phyloP scores from a whole-genome alignment of 2,797 vertebrate genomes.

The Halcyon smyrnensis region DNA sequence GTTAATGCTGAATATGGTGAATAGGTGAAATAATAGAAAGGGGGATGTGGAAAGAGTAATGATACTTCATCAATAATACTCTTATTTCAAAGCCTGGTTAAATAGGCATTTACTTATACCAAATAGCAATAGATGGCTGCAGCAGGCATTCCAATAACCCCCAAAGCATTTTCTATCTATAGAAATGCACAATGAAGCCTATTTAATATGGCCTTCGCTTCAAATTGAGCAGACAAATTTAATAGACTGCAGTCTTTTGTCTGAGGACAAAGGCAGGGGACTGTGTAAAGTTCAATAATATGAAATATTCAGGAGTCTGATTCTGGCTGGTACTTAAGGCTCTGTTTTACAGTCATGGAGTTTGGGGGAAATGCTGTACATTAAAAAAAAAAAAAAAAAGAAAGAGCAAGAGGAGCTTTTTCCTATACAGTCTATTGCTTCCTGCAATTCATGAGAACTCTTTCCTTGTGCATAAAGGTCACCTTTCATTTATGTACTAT shows the following conservation, averaged over 20 bases:
- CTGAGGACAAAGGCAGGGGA: conserved; percentile 17
- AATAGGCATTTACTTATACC: conserved; percentile 23
- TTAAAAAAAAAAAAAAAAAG: background rate
- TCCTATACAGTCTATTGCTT: conserved; percentile 71
- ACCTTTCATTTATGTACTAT: conserved; percentile 65
- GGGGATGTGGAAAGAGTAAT: background rate
- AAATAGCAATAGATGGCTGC: background rate
- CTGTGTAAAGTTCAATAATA: conserved; percentile 6
- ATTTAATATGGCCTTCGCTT: conserved; percentile 30
- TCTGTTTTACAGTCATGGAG: conserved; percentile 34
- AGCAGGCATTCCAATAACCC: background rate
- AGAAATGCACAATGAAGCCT: conserved; percentile 10
- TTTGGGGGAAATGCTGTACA: conserved; percentile 53
- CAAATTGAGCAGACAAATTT: conserved; percentile 61
- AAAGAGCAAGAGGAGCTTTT: conserved; percentile 62
- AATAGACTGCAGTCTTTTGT: conserved; percentile 52
- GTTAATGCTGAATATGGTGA: background rate
- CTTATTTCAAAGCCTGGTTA: background rate
- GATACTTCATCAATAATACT: background rate
- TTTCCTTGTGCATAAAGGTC: conserved; percentile 76
- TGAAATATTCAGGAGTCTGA: conserved; percentile 35
- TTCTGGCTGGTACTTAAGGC: conserved; percentile 28
- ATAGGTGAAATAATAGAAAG: background rate
- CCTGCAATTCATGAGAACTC: conserved; percentile 74
- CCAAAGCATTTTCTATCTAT: conserved; percentile 7